Evolutionary conservation across 2,888 invertebrate species (phyloP).

Genomic region (Lithophane socia): DNA sequence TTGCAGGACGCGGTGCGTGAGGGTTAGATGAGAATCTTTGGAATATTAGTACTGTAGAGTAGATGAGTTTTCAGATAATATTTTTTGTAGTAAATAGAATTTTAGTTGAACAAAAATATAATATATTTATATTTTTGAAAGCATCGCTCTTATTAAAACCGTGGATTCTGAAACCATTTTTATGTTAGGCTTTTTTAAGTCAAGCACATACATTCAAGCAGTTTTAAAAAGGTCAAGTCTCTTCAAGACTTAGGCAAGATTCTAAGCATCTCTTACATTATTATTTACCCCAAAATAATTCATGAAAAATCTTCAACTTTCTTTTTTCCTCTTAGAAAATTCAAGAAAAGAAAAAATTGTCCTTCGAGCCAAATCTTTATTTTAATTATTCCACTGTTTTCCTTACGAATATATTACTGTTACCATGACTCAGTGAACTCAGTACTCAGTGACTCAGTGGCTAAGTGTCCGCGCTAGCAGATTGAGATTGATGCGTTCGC

Average conservation of each 20-base stretch:
- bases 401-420: conserved; percentile 31
- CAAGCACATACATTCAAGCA: neutral
- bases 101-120: neutral
- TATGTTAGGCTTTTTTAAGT: neutral
- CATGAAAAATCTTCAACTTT: neutral
- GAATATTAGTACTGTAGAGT: conserved; percentile 3
- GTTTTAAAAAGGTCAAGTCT: neutral
- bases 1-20: conserved; percentile 47
- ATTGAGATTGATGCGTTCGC: conserved; percentile 82
- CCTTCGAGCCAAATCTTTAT: neutral
- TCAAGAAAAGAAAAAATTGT: neutral
- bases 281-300: conserved; percentile 15
- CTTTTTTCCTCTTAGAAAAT: neutral
- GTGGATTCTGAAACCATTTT: neutral
- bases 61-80: neutral
- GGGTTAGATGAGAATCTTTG: conserved; percentile 12
- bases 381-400: neutral
- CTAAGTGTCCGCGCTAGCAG: conserved; percentile 74
- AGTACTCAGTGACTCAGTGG: conserved; percentile 72
- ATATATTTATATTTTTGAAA: too few species aligned
- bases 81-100: neutral
- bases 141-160: neutral
- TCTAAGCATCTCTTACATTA: conserved; percentile 9
- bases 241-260: neutral
- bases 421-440: conserved; percentile 74